These are phyloP conservation scores for Telmatherina bonti DNA, from an alignment of 2,797 vertebrate species.

Conservation along the genomic window DNA sequence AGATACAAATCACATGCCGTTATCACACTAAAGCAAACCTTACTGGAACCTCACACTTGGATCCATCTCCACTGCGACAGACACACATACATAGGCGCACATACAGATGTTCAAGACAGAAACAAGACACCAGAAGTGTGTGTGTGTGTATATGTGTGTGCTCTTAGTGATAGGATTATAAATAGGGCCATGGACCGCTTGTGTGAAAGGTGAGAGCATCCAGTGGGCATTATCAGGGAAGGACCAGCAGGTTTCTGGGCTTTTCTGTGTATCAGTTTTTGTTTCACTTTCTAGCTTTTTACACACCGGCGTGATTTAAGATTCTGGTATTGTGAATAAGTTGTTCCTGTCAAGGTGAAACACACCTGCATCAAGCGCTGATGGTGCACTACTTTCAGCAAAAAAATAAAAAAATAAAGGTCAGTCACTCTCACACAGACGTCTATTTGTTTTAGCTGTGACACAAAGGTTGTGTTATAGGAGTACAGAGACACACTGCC, in stretches of 20 bases:
- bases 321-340: slow-evolving; percentile 14
- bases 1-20: slow-evolving; percentile 79
- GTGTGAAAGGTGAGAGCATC: slow-evolving; percentile 77
- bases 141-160: slow-evolving; percentile 28
- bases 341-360: slow-evolving; percentile 22
- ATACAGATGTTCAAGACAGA: slow-evolving; percentile 16
- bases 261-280: slow-evolving; percentile 40
- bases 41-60: slow-evolving; percentile 85
- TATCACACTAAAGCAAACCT: slow-evolving; percentile 84
- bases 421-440: not conserved
- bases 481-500: too few species aligned
- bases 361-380: slow-evolving; percentile 17
- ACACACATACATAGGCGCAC: slow-evolving; percentile 25
- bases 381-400: slow-evolving; percentile 3
- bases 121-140: slow-evolving; percentile 30
- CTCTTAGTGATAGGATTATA: slow-evolving; percentile 79
- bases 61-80: slow-evolving; percentile 75
- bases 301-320: slow-evolving; percentile 8
- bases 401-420: not conserved
- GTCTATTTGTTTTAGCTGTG: not conserved
- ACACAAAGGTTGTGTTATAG: not conserved
- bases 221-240: slow-evolving; percentile 69
- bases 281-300: slow-evolving; percentile 30
- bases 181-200: slow-evolving; percentile 72
- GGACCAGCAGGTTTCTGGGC: slow-evolving; percentile 55